Evolutionary conservation across 2,888 invertebrate genomes (phyloP), one percentile per base, ranked within the genome.

Genomic region (Branchellion lobata): DNA sequence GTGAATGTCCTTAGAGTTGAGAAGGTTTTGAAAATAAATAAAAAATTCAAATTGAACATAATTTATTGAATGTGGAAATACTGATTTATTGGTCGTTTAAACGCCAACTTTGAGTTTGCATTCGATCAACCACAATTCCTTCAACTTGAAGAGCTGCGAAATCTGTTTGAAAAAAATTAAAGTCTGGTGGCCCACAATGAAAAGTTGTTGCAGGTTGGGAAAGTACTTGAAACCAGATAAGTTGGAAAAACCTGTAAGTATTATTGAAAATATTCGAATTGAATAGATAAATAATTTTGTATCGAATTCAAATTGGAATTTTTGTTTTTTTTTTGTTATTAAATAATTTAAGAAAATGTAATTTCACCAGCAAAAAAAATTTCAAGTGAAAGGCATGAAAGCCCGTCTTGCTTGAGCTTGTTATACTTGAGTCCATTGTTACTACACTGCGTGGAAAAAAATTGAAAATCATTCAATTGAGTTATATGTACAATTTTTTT

Each of bases 321-420:
- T n/a, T n/a, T n/a, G n/a, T n/a, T n/a, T n/a, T n/a, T n/a, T n/a
- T n/a, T n/a, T n/a, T n/a, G n/a, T n/a, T n/a, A n/a, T n/a, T n/a
- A n/a, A n/a, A n/a, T n/a, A n/a, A n/a, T n/a, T n/a, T n/a, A n/a
- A n/a, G n/a, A n/a, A n/a, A n/a, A n/a, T n/a, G n/a, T n/a, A n/a
- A 8, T 8, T 5, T 57, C 3, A 57, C 61, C 87, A 36, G 86
- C 85, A 83, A 87, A 87, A 82, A 87, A 87, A 84, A 87, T 85
- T 82, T 87, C 87, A 79, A 87, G 78, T 14, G 83, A 78, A n/a
- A 83, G 80, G 36, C 85, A 83, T 36, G 83, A 83, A 36, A 80
- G 82, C 1, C 84, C 84, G 36, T 86, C 86, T 27, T 82, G 83
- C 47, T 76, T 79, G 57, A 86, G 74, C 47, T 84, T 84, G 79